These are phyloP conservation scores for Styela clava DNA, from an alignment of 23 tunicate genomes.

Conservation along the genomic window DNA sequence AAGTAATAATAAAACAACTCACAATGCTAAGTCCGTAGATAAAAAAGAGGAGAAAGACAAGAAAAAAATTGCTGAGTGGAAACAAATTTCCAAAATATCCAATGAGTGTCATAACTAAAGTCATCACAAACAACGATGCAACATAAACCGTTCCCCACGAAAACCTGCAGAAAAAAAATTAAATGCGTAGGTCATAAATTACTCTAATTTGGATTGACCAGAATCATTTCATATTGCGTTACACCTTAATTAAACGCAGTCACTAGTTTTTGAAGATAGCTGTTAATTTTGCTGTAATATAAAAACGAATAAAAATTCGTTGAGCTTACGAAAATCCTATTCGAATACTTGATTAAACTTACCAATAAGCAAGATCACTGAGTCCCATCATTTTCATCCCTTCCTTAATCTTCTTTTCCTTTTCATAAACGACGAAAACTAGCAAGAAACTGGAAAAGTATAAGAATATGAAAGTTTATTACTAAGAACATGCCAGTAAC, in stretches of 20 bases:
- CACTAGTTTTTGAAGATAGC: too few species aligned
- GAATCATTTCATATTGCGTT: too few species aligned
- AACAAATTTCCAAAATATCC: conserved; percentile 64
- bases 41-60: conserved; percentile 63
- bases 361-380: conserved; percentile 73
- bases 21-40: conserved; percentile 72
- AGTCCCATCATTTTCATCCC: conserved; percentile 97
- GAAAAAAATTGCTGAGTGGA: conserved; percentile 71
- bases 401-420: conserved; percentile 86
- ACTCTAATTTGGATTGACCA: too few species aligned
- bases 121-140: conserved; percentile 40
- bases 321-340: too few species aligned
- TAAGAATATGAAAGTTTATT: too few species aligned
- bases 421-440: conserved; percentile 75
- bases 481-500: too few species aligned
- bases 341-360: conserved; percentile 11
- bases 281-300: too few species aligned
- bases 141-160: conserved; percentile 61
- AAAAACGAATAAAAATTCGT: too few species aligned
- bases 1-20: conserved; percentile 25
- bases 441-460: conserved; percentile 85
- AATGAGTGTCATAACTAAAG: conserved; percentile 59
- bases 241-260: too few species aligned
- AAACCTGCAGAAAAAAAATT: conserved; percentile 46
- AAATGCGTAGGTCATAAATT: too few species aligned